Conservation (phyloP, 2,797 vertebrate genomes). For the Babyrousa celebensis region DNA sequence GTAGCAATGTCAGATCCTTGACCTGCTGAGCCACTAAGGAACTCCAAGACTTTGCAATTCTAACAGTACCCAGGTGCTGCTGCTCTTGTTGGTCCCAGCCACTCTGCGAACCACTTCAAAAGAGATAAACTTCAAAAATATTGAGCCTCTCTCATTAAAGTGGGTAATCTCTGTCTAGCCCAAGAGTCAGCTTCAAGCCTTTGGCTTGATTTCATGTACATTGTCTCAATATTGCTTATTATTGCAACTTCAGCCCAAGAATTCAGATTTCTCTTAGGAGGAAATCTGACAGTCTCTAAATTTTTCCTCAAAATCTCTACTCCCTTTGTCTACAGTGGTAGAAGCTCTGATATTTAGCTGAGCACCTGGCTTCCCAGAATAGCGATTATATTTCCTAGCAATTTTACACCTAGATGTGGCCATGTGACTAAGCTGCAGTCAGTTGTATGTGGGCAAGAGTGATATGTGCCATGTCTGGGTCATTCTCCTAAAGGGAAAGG, state of each 20-base stretch:
- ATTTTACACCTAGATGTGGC: neutral
- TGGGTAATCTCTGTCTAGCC: neutral
- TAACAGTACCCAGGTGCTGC: neutral
- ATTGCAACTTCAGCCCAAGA: neutral
- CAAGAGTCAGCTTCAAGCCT: neutral
- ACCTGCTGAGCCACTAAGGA: too few relatives aligned
- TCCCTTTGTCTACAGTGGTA: neutral
- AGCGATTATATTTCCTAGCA: neutral
- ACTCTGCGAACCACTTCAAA: neutral
- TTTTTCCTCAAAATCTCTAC: neutral
- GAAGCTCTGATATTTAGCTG: neutral
- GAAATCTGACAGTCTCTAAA: neutral
- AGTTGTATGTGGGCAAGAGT: neutral
- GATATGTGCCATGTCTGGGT: neutral
- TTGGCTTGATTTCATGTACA: slow-evolving; percentile 27
- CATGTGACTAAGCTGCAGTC: neutral
- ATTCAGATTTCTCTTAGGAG: neutral
- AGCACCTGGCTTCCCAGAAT: neutral
- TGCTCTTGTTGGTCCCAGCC: neutral
- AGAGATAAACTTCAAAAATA: neutral
- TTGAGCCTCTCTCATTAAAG: neutral
- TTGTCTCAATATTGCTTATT: neutral
- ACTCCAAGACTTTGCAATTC: neutral
- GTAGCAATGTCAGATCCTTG: too few relatives aligned
- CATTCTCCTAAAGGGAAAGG: neutral